phyloP scores from a whole-genome alignment of 2,113 vertebrate genomes.

The Ciconia boyciana region DNA sequence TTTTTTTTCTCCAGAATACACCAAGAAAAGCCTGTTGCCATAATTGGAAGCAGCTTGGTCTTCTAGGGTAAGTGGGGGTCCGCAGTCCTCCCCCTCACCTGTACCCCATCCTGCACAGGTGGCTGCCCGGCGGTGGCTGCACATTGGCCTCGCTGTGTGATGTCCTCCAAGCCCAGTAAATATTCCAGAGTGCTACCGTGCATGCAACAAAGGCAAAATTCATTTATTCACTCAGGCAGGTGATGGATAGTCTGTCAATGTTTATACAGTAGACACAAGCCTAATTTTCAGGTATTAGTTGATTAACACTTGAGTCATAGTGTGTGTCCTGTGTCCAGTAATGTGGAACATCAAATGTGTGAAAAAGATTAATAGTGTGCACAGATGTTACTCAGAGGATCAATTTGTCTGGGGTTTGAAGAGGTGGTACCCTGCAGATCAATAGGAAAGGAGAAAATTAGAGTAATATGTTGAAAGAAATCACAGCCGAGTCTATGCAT shows the following conservation, averaged over 20 bases:
- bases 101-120: background rate
- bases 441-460: constrained; percentile 69
- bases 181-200: background rate
- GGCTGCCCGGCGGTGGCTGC: background rate
- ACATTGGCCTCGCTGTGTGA: background rate
- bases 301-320: constrained; percentile 71
- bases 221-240: constrained; percentile 48
- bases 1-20: background rate
- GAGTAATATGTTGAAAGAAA: constrained; percentile 61
- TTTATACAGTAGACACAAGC: constrained; percentile 66
- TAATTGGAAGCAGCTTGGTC: background rate
- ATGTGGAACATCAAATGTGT: constrained; percentile 69
- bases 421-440: constrained; percentile 67
- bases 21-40: background rate
- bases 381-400: constrained; percentile 72
- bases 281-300: constrained; percentile 70
- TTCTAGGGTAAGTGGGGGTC: background rate
- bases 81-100: background rate
- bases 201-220: constrained; percentile 41
- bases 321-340: constrained; percentile 67
- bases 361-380: constrained; percentile 72
- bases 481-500: constrained; percentile 30
- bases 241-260: constrained; percentile 68
- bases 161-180: background rate
- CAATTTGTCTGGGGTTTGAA: constrained; percentile 72